Evolutionary conservation across 2,113 vertebrate species (phyloP).

Genomic region (Callopanchax toddi): DNA sequence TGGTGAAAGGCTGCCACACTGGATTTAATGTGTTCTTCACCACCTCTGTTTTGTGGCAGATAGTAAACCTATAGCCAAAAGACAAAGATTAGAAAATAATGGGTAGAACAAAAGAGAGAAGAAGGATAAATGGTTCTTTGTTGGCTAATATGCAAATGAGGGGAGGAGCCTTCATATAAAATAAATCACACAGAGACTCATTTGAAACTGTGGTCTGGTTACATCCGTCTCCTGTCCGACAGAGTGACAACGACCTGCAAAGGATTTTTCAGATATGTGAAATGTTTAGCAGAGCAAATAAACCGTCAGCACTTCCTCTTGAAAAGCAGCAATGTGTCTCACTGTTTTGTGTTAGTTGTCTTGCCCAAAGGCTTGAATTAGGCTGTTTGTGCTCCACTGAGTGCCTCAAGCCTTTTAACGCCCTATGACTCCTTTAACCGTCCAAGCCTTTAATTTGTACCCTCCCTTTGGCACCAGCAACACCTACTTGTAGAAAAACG

Average conservation of each 20-base stretch:
- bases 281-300: slow-evolving; percentile 26
- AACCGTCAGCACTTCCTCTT: slow-evolving; percentile 7
- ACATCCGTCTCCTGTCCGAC: slow-evolving; percentile 22
- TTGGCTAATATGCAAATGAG: slow-evolving; percentile 33
- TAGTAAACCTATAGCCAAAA: slow-evolving; percentile 68
- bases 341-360: slow-evolving; percentile 10
- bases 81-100: slow-evolving; percentile 12
- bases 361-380: slow-evolving; percentile 29
- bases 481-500: slow-evolving; percentile 32
- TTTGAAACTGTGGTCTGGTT: slow-evolving; percentile 38
- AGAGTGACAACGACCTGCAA: slow-evolving; percentile 40
- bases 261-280: slow-evolving; percentile 33
- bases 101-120: neutral
- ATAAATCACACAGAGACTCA: slow-evolving; percentile 37
- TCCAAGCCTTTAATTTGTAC: slow-evolving; percentile 44
- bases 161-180: too few relatives aligned
- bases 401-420: slow-evolving; percentile 44
- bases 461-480: slow-evolving; percentile 32
- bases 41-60: slow-evolving; percentile 80
- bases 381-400: slow-evolving; percentile 23
- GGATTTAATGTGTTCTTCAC: slow-evolving; percentile 79
- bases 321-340: slow-evolving; percentile 30
- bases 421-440: slow-evolving; percentile 37
- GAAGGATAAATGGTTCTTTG: slow-evolving; percentile 4
- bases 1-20: slow-evolving; percentile 76